These are phyloP conservation scores for Sander vitreus DNA, from an alignment of 2,113 vertebrate species.

Conservation along the genomic window DNA sequence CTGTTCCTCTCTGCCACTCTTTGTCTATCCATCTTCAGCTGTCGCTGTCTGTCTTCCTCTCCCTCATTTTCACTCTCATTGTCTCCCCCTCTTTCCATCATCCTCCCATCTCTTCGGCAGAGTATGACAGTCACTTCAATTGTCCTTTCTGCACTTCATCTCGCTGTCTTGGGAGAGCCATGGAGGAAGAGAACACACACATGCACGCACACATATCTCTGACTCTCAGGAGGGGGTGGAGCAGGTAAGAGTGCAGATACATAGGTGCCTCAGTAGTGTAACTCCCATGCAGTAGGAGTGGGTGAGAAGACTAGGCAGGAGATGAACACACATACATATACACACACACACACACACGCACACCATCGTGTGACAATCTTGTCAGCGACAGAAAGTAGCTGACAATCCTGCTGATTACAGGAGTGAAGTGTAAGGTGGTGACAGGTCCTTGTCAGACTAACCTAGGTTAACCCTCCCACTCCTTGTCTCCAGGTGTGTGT, in stretches of 20 bases:
- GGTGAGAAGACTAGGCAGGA: conserved; percentile 54
- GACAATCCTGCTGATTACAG: conserved; percentile 64
- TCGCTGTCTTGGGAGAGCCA: conserved; percentile 39
- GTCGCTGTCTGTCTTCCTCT: conserved; percentile 46
- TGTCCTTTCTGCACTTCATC: conserved; percentile 59
- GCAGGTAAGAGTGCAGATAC: conserved; percentile 38
- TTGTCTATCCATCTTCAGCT: conserved; percentile 45
- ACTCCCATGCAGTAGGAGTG: conserved; percentile 30
- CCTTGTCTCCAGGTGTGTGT: conserved; percentile 23
- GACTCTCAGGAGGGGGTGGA: conserved; percentile 25
- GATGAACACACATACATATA: conserved; percentile 5
- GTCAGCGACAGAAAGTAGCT: conserved; percentile 51
- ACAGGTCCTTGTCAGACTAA: conserved; percentile 60
- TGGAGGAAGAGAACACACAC: neutral
- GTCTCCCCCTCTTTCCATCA: conserved; percentile 57
- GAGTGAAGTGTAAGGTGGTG: conserved; percentile 56
- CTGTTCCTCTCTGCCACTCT: conserved; percentile 19
- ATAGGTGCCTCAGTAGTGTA: conserved; percentile 39
- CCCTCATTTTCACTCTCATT: conserved; percentile 49
- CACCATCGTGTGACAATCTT: conserved; percentile 46
- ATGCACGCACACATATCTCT: neutral
- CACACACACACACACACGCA: conserved; percentile 13
- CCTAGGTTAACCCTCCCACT: conserved; percentile 47
- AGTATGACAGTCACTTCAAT: conserved; percentile 64
- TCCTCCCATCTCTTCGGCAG: conserved; percentile 47